Evolutionary conservation across 2,888 invertebrate species (phyloP), one percentile per base, ranked within the genome.

Genomic region (Sminthurinus aureus): DNA sequence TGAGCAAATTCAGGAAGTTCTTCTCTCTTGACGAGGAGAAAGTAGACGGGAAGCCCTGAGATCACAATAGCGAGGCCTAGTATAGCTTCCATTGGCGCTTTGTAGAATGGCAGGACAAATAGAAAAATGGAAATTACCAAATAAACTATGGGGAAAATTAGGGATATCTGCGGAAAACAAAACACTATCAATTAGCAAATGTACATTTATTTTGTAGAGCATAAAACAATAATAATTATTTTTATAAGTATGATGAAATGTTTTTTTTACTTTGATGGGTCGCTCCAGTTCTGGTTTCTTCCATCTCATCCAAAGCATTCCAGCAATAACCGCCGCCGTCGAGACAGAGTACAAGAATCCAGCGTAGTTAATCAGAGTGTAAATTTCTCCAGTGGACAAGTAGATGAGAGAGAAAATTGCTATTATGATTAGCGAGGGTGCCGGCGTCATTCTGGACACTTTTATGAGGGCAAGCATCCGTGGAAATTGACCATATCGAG

Each of bases 321-420:
- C 95, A 0, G 93, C 93, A 12, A 95, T 93, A 69, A 95, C 94
- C 0, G 93, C 94, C 0, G 96, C 96, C 0, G 96, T 94, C 0
- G 96, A 96, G 84, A 96, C 91, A 96, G 96, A 96, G 86, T 96
- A 92, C 0, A 95, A 94, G 90, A 96, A 96, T 78, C 96, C 96
- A 91, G 96, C 94, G 89, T 91, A 91, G 91, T 96, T 96, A 89
- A 97, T 96, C 84, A 96, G 92, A 82, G 93, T 92, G 89, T 94
- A 95, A 71, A 96, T 94, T 91, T 96, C 94, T 89, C 94, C 94
- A 20, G 95, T 94, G n/a, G 94, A 91, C 89, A 96, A 91, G 95
- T 96, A 96, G 58, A 95, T 90, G 69, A 96, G 91, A 0, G 96
- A 96, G 90, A 96, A 93, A 80, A 93, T 93, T 91, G 96, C 96